Base-by-base conservation (phyloP, 2,888 invertebrate genomes). In the Amiota minor region DNA sequence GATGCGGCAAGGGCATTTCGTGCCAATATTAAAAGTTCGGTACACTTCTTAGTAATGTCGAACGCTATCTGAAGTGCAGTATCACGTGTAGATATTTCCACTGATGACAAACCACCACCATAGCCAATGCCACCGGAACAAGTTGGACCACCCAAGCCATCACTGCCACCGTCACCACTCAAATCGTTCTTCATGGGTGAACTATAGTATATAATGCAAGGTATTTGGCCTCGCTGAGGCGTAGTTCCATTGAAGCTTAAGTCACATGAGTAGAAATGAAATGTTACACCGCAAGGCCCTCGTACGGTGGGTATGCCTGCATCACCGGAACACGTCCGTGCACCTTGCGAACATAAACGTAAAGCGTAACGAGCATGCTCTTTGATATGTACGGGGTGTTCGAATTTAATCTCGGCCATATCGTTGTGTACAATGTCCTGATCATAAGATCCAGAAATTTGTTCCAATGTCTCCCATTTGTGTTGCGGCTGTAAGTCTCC, bases 231-330 rank as follows among this genome's bases (percentile, higher is more conserved):
- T 71, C 98, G 92, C 0, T 96, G 95, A 77, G 97, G 93, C 9
- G 97, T 98, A 0, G 98, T 98, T n/a, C 98, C 98, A 88, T 98
- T 98, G 88, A 96, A 96, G 89, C 98, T 98, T 62, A 98, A 91
- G 12, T 97, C 96, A 89, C 97, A 98, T 1, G 97, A 95, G 46
- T 95, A 94, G 89, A 97, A 98, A 65, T 95, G 93, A 89, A 98
- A 98, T 1, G 93, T 94, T 9, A 96, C 96, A 64, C 97, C 97
- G 89, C 98, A 98, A 0, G 97, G 96, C 9, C 98, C 98, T 84
- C 96, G 95, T 11, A 98, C 95, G 4, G 95, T 93, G 47, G 94
- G 93, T 76, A 97, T 90, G 0, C 98, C 98, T 45, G 96, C 95
- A 90, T 99, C 98, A 0, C 99, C 99, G 86, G 97, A 98, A 77